Base-by-base conservation (phyloP, 1,140 invertebrate species). In the Dreissena polymorpha region DNA sequence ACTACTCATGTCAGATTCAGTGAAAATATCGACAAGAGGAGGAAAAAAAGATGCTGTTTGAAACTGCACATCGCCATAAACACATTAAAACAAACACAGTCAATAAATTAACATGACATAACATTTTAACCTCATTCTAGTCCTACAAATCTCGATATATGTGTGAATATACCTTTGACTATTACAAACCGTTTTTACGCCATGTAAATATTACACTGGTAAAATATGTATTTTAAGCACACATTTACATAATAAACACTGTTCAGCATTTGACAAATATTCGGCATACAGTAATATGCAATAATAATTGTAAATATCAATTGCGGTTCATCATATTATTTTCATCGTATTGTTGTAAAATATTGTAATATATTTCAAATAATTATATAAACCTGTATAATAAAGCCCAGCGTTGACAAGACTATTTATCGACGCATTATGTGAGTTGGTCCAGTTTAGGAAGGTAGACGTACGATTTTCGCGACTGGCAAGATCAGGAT, bases 401-500 rank as follows among this genome's bases (percentile, higher is more conserved):
- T 27, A 73, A 55, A 73, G 55, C 29, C 71, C 71, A 6, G 71
- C 50, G 18, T 23, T 21, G 29, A 57, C 53, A 29, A 73, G 60
- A 55, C 60, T 27, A 14, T 51, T 3, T 5, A 57, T 51, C 21
- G 55, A 18, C 12, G 60, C 39, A 13, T 25, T 25, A 16, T 73
- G 51, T 0, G 13, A 14, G 14, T 10, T 0, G 18, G 51, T 14
- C 49, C 71, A 73, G 0, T 25, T 10, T 16, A 57, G 5, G 49
- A 73, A 73, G 14, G 71, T 57, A 6, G 18, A 8, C 18, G 29
- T 16, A 6, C 71, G 18, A 18, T 13, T 27, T 57, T 57, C 39
- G 14, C 18, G n/a, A 5, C 55, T 12, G n/a, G 71, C 71, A 23
- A 57, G 60, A 57, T 73, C 71, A 2, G 71, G 71, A 57, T 73